Percentiles rank a stretch among this genome's conserved stretches.
phyloP scores from a whole-genome alignment of 2,797 vertebrate genomes.

The Eidolon dupreanum region DNA sequence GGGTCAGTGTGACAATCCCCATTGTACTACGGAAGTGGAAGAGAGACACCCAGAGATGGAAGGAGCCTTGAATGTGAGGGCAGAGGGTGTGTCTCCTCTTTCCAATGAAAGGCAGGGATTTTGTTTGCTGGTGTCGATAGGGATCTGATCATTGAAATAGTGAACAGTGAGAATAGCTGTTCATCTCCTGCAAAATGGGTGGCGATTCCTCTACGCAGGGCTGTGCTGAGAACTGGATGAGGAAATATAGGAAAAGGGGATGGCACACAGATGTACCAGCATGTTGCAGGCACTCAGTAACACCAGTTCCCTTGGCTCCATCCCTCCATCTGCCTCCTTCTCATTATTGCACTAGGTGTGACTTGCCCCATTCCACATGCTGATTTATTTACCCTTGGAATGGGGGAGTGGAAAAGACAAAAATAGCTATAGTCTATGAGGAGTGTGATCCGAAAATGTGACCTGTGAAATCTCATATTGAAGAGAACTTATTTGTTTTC shows the following conservation, averaged over 20 bases:
- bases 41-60: background rate
- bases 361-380: too few species aligned
- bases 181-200: background rate
- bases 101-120: background rate
- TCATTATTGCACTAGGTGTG: background rate
- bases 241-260: background rate
- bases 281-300: background rate
- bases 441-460: background rate
- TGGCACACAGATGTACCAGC: background rate
- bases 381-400: background rate
- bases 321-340: background rate
- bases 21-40: background rate
- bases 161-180: background rate
- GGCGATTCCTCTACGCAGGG: too few species aligned
- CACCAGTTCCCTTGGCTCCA: background rate
- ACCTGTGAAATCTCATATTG: background rate
- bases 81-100: background rate
- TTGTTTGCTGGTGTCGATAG: background rate
- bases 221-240: background rate
- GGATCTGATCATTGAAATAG: background rate
- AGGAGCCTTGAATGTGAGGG: background rate
- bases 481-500: background rate
- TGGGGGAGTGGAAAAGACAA: background rate
- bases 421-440: background rate
- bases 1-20: slow-evolving; percentile 60